These are phyloP conservation scores for Paracentrotus lividus DNA, from an alignment of 53 echinoderm and acorn worm species.

Conservation along the genomic window DNA sequence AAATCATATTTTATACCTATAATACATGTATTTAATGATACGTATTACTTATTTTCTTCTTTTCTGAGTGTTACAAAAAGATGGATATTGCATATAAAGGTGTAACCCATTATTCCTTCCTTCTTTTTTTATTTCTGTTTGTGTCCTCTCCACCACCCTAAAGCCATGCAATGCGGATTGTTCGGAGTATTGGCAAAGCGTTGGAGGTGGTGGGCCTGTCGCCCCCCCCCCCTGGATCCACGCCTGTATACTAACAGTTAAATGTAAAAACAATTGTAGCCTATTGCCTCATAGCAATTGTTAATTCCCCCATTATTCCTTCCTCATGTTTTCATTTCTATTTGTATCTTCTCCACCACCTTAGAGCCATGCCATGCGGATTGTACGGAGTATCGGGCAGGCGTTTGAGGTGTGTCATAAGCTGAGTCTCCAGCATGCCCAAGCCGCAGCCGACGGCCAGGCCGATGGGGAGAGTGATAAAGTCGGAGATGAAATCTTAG, in stretches of 20 bases:
- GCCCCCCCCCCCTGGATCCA: too few species aligned
- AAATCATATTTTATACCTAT: too few species aligned
- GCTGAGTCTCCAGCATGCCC: conserved; percentile 92
- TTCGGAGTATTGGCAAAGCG: conserved; percentile 97
- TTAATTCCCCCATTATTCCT: too few species aligned
- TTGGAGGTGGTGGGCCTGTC: too few species aligned
- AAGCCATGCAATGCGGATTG: conserved; percentile 99
- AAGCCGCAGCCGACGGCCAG: conserved; percentile 88
- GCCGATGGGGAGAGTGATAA: conserved; percentile 92
- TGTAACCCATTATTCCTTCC: too few species aligned
- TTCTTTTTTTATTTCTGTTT: background rate
- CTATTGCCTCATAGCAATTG: too few species aligned
- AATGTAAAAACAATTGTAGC: background rate
- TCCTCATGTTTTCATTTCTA: background rate
- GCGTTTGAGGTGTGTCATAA: conserved; percentile 99
- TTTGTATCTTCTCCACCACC: background rate
- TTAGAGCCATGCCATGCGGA: conserved; percentile 99
- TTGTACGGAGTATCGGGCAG: conserved; percentile 98
- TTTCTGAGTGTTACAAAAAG: too few species aligned
- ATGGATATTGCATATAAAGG: too few species aligned
- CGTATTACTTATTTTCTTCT: too few species aligned
- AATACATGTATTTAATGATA: too few species aligned
- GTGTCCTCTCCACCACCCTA: conserved; percentile 27
- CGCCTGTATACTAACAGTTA: too few species aligned
- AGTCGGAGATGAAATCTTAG: conserved; percentile 79